Percentiles rank a stretch among this genome's conserved stretches.
Conservation (phyloP, 2,888 invertebrate species). For the Esperia sulphurella region DNA sequence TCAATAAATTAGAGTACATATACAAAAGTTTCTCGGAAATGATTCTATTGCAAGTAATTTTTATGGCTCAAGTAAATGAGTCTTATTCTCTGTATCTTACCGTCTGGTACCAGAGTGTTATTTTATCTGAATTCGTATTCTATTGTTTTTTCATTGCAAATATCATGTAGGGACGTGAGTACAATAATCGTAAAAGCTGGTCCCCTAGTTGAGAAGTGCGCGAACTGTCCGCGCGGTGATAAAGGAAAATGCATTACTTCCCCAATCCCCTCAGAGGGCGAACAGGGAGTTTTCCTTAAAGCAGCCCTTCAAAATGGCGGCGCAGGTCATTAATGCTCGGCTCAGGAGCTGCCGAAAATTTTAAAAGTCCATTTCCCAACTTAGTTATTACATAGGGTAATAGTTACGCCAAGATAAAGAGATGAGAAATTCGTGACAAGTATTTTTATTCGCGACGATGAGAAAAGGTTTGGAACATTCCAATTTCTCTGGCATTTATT, state of each 20-base stretch:
- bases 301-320: constrained; percentile 67
- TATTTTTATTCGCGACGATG: constrained; percentile 21
- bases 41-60: no score
- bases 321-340: constrained; percentile 62
- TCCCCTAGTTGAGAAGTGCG: constrained; percentile 63
- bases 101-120: constrained; percentile 24
- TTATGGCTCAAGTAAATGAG: no score
- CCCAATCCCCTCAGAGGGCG: constrained; percentile 47
- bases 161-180: constrained; percentile 55
- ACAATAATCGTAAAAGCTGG: constrained; percentile 74
- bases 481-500: constrained; percentile 14
- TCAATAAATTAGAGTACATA: no score
- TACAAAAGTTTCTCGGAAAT: no score
- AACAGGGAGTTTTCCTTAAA: constrained; percentile 58
- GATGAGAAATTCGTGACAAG: constrained; percentile 30
- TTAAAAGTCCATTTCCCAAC: constrained; percentile 59
- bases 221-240: constrained; percentile 71
- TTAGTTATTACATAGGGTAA: constrained; percentile 44
- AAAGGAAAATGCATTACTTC: constrained; percentile 78
- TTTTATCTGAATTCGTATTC: constrained; percentile 40
- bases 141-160: constrained; percentile 49
- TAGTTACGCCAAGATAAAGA: constrained; percentile 31
- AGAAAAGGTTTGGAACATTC: constrained; percentile 14
- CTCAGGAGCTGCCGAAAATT: constrained; percentile 57
- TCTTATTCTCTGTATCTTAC: background rate